Evolutionary conservation across 2,797 vertebrate genomes (phyloP), one percentile per base, ranked within the genome.

Genomic region (Rhodeus uyekii): DNA sequence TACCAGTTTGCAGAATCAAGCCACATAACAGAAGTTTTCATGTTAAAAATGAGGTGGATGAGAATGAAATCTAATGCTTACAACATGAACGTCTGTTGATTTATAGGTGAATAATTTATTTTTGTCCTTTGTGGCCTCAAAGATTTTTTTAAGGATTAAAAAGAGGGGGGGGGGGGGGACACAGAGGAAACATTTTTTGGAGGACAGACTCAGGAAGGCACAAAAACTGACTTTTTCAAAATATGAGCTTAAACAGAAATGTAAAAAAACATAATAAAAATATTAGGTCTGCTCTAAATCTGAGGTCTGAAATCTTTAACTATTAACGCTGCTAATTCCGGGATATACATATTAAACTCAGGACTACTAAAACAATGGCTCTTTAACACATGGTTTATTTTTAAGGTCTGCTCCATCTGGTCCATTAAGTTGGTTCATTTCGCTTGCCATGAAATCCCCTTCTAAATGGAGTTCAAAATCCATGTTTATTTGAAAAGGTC

Each of bases 351-450:
- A 13, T 36, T 46, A 46, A 24, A 77, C 4, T 24, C 39, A 64
- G 18, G 27, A 77, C 42, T 77, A 48, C 13, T 4, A 36, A 60
- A 77, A 64, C 16, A 64, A 34, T 38, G 14, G 19, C 1, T 48
- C 61, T 32, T 32, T 34, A 64, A 65, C 61, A 50, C 19, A 19
- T 65, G 76, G 61, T 50, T 36, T 78, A 48, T 78, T 78, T 60
- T 65, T 64, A 78, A 64, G 36, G 10, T 69, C 50, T 80, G 36
- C 50, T 72, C 67, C 53, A 72, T 58, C 77, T 60, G 65, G 73
- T 55, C 65, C 12, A 42, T 46, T 16, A 61, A 46, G 42, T 44
- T 46, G 38, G 27, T 46, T 61, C 4, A 48, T 48, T 72, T 61
- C 3, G 22, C 27, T 55, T 46, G n/a, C n/a, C 4, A 5, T 61